Evolutionary conservation across 2,797 vertebrate species (phyloP).

Genomic region (Rhyacichthys aspro): DNA sequence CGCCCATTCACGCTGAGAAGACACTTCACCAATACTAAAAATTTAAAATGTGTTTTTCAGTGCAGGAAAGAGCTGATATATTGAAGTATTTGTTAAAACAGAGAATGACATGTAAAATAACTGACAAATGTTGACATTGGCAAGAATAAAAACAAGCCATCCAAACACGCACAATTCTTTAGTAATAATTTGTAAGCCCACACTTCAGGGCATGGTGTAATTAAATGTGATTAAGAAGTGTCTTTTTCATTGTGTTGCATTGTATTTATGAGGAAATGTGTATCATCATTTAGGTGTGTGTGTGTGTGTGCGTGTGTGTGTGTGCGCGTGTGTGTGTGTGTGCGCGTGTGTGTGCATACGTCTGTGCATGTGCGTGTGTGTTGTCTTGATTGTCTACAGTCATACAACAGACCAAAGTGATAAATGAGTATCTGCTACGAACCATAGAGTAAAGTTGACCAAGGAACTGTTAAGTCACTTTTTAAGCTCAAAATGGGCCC

Average conservation of each 20-base stretch:
- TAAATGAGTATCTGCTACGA: no score
- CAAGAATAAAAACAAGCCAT: conserved; percentile 69
- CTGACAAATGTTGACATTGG: conserved; percentile 34
- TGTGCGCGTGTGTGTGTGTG: conserved; percentile 83
- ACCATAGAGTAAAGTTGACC: no score
- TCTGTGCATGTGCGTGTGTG: conserved; percentile 79
- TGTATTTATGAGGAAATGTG: conserved; percentile 82
- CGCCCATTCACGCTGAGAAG: background rate
- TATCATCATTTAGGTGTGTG: conserved; percentile 77
- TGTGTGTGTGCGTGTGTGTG: conserved; percentile 82
- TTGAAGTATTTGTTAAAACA: conserved; percentile 18
- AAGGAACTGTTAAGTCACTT: no score
- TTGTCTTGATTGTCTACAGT: conserved; percentile 71
- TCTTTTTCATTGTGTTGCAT: conserved; percentile 81
- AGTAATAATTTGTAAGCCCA: conserved; percentile 77
- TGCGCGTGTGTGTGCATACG: no score
- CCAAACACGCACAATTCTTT: conserved; percentile 81
- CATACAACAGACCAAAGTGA: background rate
- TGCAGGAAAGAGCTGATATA: conserved; percentile 13
- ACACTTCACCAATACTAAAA: background rate
- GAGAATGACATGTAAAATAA: conserved; percentile 15
- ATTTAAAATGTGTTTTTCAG: background rate
- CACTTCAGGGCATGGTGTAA: conserved; percentile 85
- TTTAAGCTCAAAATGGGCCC: no score
- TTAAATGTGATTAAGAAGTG: conserved; percentile 87